A percentile compares a stretch with the other conserved stretches of the same genome.
These are phyloP conservation scores for Odontocolon sp. DNA, from an alignment of 2,888 invertebrate genomes.

Conservation along the genomic window DNA sequence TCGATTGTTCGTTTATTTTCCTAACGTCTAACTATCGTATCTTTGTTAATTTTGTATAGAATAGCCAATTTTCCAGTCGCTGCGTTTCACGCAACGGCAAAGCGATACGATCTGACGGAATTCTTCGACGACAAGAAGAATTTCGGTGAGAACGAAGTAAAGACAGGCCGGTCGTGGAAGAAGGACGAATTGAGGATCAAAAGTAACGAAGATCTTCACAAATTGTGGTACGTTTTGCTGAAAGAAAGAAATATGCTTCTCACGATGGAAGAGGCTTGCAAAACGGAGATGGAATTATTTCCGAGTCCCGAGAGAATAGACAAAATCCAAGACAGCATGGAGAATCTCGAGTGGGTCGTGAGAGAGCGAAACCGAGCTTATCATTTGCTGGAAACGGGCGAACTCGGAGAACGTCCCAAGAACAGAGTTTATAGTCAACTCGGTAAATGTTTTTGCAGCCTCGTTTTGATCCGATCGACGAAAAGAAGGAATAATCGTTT, in stretches of 20 bases:
- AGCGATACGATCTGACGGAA: slow-evolving; percentile 86
- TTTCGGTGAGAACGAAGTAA: slow-evolving; percentile 89
- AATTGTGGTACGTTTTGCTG: slow-evolving; percentile 94
- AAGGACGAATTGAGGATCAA: slow-evolving; percentile 96
- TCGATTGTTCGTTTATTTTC: too few species aligned
- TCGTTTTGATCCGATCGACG: background rate
- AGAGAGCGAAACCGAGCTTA: slow-evolving; percentile 96
- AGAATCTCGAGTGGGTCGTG: slow-evolving; percentile 94
- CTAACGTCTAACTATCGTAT: background rate
- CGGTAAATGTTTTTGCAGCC: slow-evolving; percentile 80
- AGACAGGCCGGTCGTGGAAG: slow-evolving; percentile 93
- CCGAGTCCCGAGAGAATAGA: slow-evolving; percentile 96
- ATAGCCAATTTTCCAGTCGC: slow-evolving; percentile 6
- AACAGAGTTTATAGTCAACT: slow-evolving; percentile 83
- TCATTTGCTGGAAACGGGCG: slow-evolving; percentile 93
- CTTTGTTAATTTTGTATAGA: background rate
- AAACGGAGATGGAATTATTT: slow-evolving; percentile 86
- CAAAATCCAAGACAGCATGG: slow-evolving; percentile 97
- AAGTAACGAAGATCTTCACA: slow-evolving; percentile 97
- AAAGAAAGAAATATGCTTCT: slow-evolving; percentile 98
- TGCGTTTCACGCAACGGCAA: slow-evolving; percentile 78
- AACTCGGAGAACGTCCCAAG: slow-evolving; percentile 89
- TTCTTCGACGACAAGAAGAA: slow-evolving; percentile 94
- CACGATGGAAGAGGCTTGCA: slow-evolving; percentile 95
- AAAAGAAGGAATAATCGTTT: background rate